Evolutionary conservation across 1,140 invertebrate species (phyloP), one percentile per base, ranked within the genome.

Genomic region (Drosophila sp.): DNA sequence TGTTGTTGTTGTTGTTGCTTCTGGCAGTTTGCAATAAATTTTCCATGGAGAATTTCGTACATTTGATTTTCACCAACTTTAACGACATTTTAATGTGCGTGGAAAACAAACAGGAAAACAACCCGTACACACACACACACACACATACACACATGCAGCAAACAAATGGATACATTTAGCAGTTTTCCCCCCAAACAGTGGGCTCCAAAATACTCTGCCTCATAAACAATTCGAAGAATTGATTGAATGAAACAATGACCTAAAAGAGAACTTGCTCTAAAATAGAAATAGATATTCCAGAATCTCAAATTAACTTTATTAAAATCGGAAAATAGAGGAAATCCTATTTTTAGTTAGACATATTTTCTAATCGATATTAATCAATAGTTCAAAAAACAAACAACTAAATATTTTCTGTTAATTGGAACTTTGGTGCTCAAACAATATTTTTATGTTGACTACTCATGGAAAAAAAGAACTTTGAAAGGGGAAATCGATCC

Each of bases 11-110:
- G 50, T 57, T 57, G 44, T 40, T 40, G 32, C 66, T 50, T 56
- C 38, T 40, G 56, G 76, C 74, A 60, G 60, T 56, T 50, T 56
- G 77, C 66, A 78, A 87, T 87, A 87, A 89, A 89, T 89, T 89
- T 78, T 57, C 73, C 71, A 87, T 73, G 83, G 79, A 75, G 79
- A 87, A 80, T 80, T 86, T 82, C 76, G 83, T 70, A 80, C 82
- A 90, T 90, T 90, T 90, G 82, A 90, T 90, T 90, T 90, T 71
- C 76, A 76, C 71, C 72, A 77, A 73, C 86, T 90, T 90, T 90
- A 90, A 90, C 79, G 87, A 90, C 87, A 90, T 90, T 90, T 90
- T 90, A 90, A 90, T 90, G 86, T 66, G 86, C 73, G 72, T 86
- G 71, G 62, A 70, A 82, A 85, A 82, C 86, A 76, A 87, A 71